A percentile compares a stretch with the other conserved stretches of the same genome.
phyloP scores from a whole-genome alignment of 2,113 vertebrate species.

The Chaenocephalus aceratus region DNA sequence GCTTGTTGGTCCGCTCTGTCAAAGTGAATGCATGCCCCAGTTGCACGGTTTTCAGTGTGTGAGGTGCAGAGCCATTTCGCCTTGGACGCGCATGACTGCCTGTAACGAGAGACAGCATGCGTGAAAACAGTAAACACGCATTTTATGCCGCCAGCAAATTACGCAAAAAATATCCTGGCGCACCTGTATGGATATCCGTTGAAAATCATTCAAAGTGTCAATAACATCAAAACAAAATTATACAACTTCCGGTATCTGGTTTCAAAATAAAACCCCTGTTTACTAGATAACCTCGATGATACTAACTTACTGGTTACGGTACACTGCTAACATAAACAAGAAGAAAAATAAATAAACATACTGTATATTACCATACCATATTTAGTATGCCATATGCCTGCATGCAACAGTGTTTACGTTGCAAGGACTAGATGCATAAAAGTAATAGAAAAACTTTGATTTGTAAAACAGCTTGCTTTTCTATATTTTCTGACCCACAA shows the following conservation, averaged over 20 bases:
- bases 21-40: conserved; percentile 60
- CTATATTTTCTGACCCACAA: no score
- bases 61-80: conserved; percentile 35
- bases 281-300: not conserved
- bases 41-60: conserved; percentile 42
- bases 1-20: conserved; percentile 68
- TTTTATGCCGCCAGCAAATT: conserved; percentile 9
- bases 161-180: conserved; percentile 48
- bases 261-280: conserved; percentile 73
- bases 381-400: no score
- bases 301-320: not conserved
- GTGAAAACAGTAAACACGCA: conserved; percentile 13
- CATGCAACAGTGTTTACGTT: no score
- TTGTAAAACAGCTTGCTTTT: no score
- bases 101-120: conserved; percentile 6
- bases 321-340: not conserved
- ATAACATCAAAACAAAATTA: not conserved
- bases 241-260: conserved; percentile 51
- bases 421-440: no score
- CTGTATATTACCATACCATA: no score
- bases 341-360: not conserved
- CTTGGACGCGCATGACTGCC: conserved; percentile 3
- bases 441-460: no score
- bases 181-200: conserved; percentile 67
- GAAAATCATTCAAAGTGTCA: conserved; percentile 32